Base-by-base conservation (phyloP, 2,797 vertebrate species). In the Lophotriccus pileatus region DNA sequence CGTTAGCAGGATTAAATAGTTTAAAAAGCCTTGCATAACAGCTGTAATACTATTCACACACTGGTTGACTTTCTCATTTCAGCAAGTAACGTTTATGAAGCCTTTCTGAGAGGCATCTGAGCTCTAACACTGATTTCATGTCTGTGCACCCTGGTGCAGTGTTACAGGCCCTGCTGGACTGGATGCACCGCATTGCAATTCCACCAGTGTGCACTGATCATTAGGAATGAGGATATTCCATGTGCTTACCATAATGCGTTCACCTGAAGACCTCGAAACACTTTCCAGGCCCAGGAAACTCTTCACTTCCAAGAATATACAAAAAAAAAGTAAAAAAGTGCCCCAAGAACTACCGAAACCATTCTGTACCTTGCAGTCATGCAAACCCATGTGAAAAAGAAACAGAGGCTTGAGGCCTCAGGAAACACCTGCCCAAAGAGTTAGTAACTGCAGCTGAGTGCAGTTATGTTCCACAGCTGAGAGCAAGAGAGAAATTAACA, bases 31-130 rank as follows among this genome's bases (percentile, higher is more conserved):
- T 62, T 60, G 46, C 15, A 50, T 62, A 59, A 3, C 8, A 74
- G 50, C 46, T 55, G 27, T 16, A 19, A 32, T 37, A 34, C n/a
- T 21, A 1, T 20, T 34, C 58, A 67, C 14, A 13, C 2, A 11
- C 47, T 15, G 52, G 43, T 15, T 37, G 52, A 19, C 18, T 66
- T 39, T 25, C 47, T 56, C 27, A 25, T 75, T 52, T 62, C 43
- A 34, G 3, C 0, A 0, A 32, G 21, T 16, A 2, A 21, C 36
- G 3, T 52, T 75, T 8, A 22, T 60, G 22, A 47, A 76, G 6
- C 9, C 7, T 43, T 83, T 56, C 58, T 80, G 73, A 46, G 37
- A 70, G 34, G 13, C 27, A 1, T 17, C 69, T 55, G 46, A 79
- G 46, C 37, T 62, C n/a, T 16, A 41, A 32, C 19, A 47, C 14